Base-by-base conservation (phyloP, 2,888 invertebrate genomes). In the Plusia festucae region DNA sequence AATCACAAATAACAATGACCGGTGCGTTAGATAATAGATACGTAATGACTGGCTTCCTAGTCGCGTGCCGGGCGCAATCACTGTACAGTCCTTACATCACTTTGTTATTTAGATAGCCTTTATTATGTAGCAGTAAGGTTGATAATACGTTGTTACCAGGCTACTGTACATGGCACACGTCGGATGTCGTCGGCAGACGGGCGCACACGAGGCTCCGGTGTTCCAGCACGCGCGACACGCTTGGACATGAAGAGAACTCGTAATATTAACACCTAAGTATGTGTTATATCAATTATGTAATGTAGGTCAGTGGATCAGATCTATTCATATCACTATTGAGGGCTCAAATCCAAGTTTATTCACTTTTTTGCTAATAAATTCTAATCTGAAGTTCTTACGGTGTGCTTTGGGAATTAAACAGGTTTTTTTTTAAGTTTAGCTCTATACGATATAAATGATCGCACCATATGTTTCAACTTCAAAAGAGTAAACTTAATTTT, bases 1-100 rank as follows among this genome's bases (percentile, higher is more conserved):
- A n/a, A 40, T 30, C 30, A 7, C 30, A 30, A 8, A 30, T n/a
- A 34, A 40, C 16, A 15, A 11, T 13, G 34, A 0, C 20, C 2
- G 24, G 4, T 24, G 9, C 9, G 46, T 67, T 62, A 24, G 30
- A 52, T 74, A 72, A 79, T 76, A 65, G 64, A 52, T 44, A 5
- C 20, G 30, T 74, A 65, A 79, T 70, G 51, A 64, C 15, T 18
- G 27, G 24, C 52, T 70, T 71, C 68, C 68, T 64, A 60, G 30
- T 49, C 53, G 61, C 65, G 68, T 63, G 73, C 59, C 22, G 24
- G 27, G 32, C 9, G 30, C 16, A 53, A 54, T 40, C 40, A 40
- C 40, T n/a, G 40, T 40, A 40, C 40, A 40, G 5, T 40, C 40
- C 40, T 40, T n/a, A 40, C 34, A 34, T 34, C 11, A 34, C 13